Conservation (phyloP, 2,888 invertebrate genomes). For the Pomacea canaliculata region DNA sequence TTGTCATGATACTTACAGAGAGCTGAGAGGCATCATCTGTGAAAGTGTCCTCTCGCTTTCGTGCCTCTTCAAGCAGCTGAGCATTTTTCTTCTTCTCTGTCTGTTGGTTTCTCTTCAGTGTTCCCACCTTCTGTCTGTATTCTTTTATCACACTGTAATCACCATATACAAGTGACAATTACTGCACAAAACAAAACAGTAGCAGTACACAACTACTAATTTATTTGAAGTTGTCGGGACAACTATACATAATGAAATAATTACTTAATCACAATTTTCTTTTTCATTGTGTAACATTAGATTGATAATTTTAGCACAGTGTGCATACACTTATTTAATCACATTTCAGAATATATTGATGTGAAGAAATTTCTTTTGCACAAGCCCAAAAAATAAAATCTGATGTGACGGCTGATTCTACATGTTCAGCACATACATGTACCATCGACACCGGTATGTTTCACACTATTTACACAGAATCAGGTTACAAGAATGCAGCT, state of each 20-base stretch:
- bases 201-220: not conserved
- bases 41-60: constrained; percentile 61
- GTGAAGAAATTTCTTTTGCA: too few species aligned
- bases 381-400: too few species aligned
- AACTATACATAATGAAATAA: not conserved
- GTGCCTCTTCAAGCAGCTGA: constrained; percentile 64
- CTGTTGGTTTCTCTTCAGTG: constrained; percentile 64
- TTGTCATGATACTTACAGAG: constrained; percentile 45
- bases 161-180: not conserved
- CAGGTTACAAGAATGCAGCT: too few species aligned
- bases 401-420: too few species aligned
- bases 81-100: constrained; percentile 67
- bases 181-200: constrained; percentile 3
- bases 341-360: too few species aligned
- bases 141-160: constrained; percentile 62
- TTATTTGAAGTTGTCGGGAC: not conserved
- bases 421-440: too few species aligned
- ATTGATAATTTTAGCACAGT: too few species aligned
- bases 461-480: too few species aligned
- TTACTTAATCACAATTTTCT: not conserved
- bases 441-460: too few species aligned
- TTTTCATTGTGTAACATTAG: not conserved
- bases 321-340: too few species aligned
- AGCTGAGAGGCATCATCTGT: constrained; percentile 59
- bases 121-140: constrained; percentile 65